These are phyloP conservation scores for Ceratosolen solmsi DNA, from an alignment of 1,140 invertebrate genomes.

Conservation along the genomic window DNA sequence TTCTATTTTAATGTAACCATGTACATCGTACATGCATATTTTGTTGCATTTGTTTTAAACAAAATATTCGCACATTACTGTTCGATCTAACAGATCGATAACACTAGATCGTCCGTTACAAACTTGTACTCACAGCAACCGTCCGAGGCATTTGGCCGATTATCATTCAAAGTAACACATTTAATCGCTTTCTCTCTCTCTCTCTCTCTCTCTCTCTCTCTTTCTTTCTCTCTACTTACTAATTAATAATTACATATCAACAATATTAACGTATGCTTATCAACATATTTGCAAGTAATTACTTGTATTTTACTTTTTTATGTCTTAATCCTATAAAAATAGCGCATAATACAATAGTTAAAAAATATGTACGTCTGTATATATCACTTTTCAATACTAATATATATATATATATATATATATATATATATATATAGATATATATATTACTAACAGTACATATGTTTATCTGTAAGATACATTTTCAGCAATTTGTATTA, in stretches of 20 bases:
- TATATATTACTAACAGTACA: slow-evolving; percentile 22
- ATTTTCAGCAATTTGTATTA: no score
- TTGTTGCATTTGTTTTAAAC: slow-evolving; percentile 28
- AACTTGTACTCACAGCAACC: slow-evolving; percentile 40
- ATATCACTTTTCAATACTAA: neutral
- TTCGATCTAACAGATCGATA: slow-evolving; percentile 46
- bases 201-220: no score
- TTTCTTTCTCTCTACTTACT: slow-evolving; percentile 22
- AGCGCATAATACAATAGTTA: neutral
- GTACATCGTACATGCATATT: slow-evolving; percentile 59
- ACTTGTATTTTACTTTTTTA: neutral
- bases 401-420: no score
- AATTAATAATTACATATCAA: slow-evolving; percentile 50
- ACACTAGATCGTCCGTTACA: slow-evolving; percentile 14
- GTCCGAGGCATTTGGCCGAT: slow-evolving; percentile 12
- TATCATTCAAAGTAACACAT: neutral
- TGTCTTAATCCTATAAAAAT: slow-evolving; percentile 22
- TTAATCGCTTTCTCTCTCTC: no score
- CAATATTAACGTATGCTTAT: slow-evolving; percentile 10
- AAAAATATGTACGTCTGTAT: slow-evolving; percentile 19
- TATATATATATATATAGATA: neutral
- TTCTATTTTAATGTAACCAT: slow-evolving; percentile 52
- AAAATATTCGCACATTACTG: slow-evolving; percentile 5
- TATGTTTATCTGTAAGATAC: neutral
- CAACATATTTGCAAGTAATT: neutral